phyloP scores from a whole-genome alignment of 2,113 vertebrate genomes.

The Mormoops blainvillei region DNA sequence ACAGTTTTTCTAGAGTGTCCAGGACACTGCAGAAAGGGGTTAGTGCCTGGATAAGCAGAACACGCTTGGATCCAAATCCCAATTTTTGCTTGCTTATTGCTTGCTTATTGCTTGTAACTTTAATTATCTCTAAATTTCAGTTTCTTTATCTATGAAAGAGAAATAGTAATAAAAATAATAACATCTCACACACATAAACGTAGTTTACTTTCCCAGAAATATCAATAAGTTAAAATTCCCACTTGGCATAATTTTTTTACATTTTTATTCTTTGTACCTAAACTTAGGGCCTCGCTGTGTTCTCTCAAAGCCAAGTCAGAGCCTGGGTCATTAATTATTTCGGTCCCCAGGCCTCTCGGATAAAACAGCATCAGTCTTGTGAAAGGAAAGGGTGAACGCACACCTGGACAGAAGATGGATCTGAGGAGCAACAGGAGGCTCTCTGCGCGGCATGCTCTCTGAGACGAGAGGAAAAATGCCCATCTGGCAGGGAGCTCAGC shows the following conservation, averaged over 20 bases:
- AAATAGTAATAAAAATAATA: not conserved
- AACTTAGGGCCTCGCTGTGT: not conserved
- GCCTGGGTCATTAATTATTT: conserved; percentile 33
- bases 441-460: not conserved
- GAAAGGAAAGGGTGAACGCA: not conserved
- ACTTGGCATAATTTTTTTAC: not conserved
- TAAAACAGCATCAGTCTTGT: conserved; percentile 18
- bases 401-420: conserved; percentile 20
- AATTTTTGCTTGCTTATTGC: not conserved
- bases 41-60: not conserved
- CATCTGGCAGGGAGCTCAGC: not conserved
- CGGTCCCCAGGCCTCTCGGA: not conserved
- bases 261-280: not conserved
- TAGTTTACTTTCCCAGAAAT: not conserved
- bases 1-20: not conserved
- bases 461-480: not conserved
- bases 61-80: not conserved
- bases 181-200: not conserved
- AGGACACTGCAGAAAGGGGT: not conserved
- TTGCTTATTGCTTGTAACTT: not conserved
- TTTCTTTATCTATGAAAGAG: not conserved
- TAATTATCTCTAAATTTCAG: not conserved
- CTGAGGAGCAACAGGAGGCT: not conserved
- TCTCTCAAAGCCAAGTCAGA: not conserved
- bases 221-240: not conserved